phyloP scores from a whole-genome alignment of 2,888 invertebrate genomes.

The Punctoribates punctum region DNA sequence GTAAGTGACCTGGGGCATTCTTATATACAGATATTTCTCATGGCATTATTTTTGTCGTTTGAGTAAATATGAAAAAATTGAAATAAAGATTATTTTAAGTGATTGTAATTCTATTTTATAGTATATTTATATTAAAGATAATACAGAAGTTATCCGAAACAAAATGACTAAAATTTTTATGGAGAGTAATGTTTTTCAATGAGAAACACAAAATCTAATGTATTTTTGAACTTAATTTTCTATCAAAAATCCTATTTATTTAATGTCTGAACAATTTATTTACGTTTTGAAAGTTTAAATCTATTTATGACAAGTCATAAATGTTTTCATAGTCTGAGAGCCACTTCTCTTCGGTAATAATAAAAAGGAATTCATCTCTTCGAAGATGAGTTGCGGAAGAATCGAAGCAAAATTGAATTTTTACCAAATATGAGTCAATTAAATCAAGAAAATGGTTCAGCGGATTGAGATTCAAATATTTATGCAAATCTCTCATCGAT shows the following conservation, averaged over 20 bases:
- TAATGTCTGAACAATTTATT: slow-evolving; percentile 2
- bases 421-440: background rate
- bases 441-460: too few species aligned
- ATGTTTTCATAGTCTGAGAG: too few species aligned
- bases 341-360: background rate
- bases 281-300: background rate
- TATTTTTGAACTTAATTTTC: background rate
- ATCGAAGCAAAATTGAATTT: background rate
- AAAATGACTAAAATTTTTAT: background rate
- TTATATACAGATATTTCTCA: too few species aligned
- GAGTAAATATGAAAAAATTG: too few species aligned
- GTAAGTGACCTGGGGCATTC: too few species aligned
- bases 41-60: too few species aligned
- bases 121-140: too few species aligned
- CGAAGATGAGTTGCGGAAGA: background rate
- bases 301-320: background rate
- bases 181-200: background rate
- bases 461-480: too few species aligned
- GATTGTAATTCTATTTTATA: too few species aligned
- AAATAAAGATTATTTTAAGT: too few species aligned
- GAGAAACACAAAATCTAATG: background rate
- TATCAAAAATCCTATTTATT: slow-evolving; percentile 8
- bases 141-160: background rate
- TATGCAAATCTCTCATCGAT: too few species aligned
- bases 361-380: background rate